Evolutionary conservation across 2,888 invertebrate species (phyloP), one percentile per base, ranked within the genome.

Genomic region (Achlya flavicornis): DNA sequence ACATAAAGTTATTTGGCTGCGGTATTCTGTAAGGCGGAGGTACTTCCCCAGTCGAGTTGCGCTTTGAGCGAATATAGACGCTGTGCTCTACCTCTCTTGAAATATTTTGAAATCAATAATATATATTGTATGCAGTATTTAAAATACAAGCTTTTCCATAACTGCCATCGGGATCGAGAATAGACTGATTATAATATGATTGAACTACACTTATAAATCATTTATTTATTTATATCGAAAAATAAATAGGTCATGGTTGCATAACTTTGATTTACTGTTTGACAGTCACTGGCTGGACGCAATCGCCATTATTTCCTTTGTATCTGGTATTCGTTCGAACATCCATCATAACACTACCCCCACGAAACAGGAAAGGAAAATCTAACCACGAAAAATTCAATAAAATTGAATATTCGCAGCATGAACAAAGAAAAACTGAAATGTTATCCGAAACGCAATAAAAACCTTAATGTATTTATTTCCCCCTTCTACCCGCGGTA

Each of bases 401-500:
- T 59, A 43, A 38, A 59, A 59, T 59, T 41, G 16, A 59, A 59
- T 26, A 41, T 59, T 59, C 41, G 41, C 59, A 53, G 19, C 53
- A 41, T 59, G 41, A 43, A 38, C 38, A 59, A 41, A 59, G 59
- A 59, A 59, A 35, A 16, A 41, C 59, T 19, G 19, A 10, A 53
- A 19, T 58, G 58, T 58, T 35, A 38, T 35, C 35, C 58, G 35
- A 38, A 58, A 38, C 16, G 59, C 14, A 59, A 41, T 38, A 59
- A 59, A 59, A 53, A 59, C 16, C 41, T 41, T 59, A 59, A 59
- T 43, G 59, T 59, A 59, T 59, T 59, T 59, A 16, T 19, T 26
- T 38, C 26, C 41, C 41, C 53, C 63, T 66, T 68, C 66, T 70
- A 64, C 64, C 66, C 63, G 62, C 64, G 67, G 67, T 66, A 71